Base-by-base conservation (phyloP, 2,888 invertebrate genomes). In the Diogma glabrata region DNA sequence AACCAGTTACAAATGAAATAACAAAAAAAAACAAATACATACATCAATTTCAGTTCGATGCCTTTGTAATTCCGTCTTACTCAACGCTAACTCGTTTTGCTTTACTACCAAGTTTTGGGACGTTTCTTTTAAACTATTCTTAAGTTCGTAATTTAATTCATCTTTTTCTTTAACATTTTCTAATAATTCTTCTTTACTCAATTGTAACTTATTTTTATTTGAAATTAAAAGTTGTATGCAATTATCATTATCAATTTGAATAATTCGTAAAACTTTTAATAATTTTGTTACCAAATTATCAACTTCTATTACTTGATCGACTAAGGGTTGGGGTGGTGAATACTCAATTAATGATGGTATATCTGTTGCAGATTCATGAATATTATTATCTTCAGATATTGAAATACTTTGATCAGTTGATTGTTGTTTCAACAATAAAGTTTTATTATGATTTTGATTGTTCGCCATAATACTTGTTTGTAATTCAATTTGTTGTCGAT, bases 251-350 rank as follows among this genome's bases (percentile, higher is more conserved):
- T 84, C 83, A 59, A 81, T 71, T 62, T 82, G 81, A 60, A 87
- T 79, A 58, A 86, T 84, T 54, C 84, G 75, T 61, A 82, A 70
- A 14, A 82, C 81, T 67, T 82, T 82, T 50, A 86, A 71, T 60
- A 88, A 70, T 63, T 83, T 82, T 10, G 84, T 81, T 12, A 87
- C 77, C 36, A 84, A 72, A 66, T 81, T 82, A 69, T 87, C 87
- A 16, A 83, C 82, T 55, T 82, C 81, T 51, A 83, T 82, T 14
- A 83, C 82, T 72, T 84, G 82, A 66, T 84, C 83, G 19, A 83
- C 79, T 26, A 82, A 72, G 43, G 79, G 75, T 54, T 77, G 75
- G 4, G 75, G 74, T 6, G 76, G 71, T 59, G 75, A 75, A 58
- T 74, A 74, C 54, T 78, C 77, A 52, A 63, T 66, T 56, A 63